A percentile compares a stretch with the other conserved stretches of the same genome.
Conservation (phyloP, 2,113 vertebrate species). For the Dunckerocampus dactyliophorus region DNA sequence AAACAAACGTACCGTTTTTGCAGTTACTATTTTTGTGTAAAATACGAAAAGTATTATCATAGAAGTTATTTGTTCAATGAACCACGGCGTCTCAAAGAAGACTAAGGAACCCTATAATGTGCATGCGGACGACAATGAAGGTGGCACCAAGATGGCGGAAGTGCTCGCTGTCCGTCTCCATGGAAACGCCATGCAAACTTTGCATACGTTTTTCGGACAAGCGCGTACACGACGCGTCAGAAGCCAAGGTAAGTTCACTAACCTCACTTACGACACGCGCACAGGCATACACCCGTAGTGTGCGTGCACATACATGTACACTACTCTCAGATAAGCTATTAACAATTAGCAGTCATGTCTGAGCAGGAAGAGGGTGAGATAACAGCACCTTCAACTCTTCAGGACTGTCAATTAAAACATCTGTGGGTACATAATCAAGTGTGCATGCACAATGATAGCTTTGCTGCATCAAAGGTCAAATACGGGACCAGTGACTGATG, state of each 20-base stretch:
- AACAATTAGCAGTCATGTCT: background rate
- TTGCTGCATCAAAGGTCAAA: background rate
- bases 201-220: background rate
- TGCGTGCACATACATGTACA: slow-evolving; percentile 9
- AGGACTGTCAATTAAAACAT: too few relatives aligned
- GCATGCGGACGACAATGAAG: background rate
- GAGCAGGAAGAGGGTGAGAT: too few relatives aligned
- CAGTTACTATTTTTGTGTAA: too few relatives aligned
- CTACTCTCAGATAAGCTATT: background rate
- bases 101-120: too few relatives aligned
- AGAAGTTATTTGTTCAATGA: too few relatives aligned
- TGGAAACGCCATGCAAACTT: slow-evolving; percentile 2
- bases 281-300: too few relatives aligned
- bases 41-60: too few relatives aligned
- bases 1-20: too few relatives aligned
- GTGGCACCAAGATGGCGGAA: background rate
- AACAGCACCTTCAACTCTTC: too few relatives aligned
- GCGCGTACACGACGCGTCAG: background rate
- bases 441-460: background rate
- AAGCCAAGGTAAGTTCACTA: background rate
- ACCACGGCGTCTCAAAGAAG: too few relatives aligned
- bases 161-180: background rate
- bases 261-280: too few relatives aligned
- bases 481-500: background rate
- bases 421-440: too few relatives aligned